These are phyloP conservation scores for Gobiocypris rarus DNA, from an alignment of 2,113 vertebrate genomes.

Conservation along the genomic window DNA sequence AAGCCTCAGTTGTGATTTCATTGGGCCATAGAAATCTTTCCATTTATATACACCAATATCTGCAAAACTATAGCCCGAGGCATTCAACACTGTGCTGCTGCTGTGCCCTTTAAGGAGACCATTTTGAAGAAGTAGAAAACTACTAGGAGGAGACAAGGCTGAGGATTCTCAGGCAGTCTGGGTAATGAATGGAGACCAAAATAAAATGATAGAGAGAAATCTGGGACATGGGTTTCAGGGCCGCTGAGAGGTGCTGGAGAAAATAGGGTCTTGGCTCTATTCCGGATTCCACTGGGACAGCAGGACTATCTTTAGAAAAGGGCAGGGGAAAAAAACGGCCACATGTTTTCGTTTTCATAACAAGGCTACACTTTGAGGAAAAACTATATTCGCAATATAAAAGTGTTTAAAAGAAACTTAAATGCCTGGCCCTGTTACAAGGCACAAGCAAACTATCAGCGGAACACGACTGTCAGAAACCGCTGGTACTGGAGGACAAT, in stretches of 20 bases:
- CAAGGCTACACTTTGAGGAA: slow-evolving; percentile 28
- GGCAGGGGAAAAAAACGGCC: slow-evolving; percentile 32
- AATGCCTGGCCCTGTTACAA: not conserved
- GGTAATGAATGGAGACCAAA: slow-evolving; percentile 53
- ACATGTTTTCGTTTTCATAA: slow-evolving; percentile 40
- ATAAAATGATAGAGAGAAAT: slow-evolving; percentile 57
- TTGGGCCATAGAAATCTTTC: not conserved
- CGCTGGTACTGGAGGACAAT: not conserved
- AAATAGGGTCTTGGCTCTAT: slow-evolving; percentile 42
- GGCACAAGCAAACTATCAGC: not conserved
- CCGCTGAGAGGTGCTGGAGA: slow-evolving; percentile 45
- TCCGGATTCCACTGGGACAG: slow-evolving; percentile 22
- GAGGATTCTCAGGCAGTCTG: slow-evolving; percentile 29
- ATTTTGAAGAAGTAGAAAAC: slow-evolving; percentile 1
- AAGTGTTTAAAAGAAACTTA: not conserved
- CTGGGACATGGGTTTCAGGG: slow-evolving; percentile 57
- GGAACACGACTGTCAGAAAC: not conserved
- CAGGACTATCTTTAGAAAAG: slow-evolving; percentile 46
- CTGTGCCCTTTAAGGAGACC: slow-evolving; percentile 12
- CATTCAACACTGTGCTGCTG: not conserved
- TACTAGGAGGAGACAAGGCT: slow-evolving; percentile 3
- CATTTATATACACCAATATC: not conserved
- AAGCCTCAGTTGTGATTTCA: not conserved
- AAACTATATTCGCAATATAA: slow-evolving; percentile 6
- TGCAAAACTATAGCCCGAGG: not conserved